Base-by-base conservation (phyloP, 2,888 invertebrate genomes). In the Crioceris asparagi region DNA sequence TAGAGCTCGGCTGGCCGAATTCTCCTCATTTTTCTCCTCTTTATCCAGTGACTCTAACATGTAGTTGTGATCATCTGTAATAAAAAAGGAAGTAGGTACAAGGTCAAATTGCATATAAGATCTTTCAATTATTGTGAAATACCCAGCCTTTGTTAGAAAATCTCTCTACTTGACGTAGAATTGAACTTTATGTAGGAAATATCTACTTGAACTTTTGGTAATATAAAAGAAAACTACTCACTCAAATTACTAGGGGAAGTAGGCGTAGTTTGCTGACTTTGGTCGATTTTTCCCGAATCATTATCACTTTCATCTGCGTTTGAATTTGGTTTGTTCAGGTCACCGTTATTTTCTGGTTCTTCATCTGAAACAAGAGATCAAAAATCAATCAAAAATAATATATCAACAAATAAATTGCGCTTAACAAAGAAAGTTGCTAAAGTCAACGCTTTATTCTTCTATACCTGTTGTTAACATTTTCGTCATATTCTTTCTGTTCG, bases 31-130 rank as follows among this genome's bases (percentile, higher is more conserved):
- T 5, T 38, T 32, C 34, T 39, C 40, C 11, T 48, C 50, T 23
- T 46, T 41, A 1, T 31, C 38, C 34, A 35, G 18, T n/a, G 41
- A 41, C 19, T 41, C 41, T 23, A 41, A 19, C 21, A 36, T 70
- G 57, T 71, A 74, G 36, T 70, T 67, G 53, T 71, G 71, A 32
- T 40, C 51, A 35, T 56, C 59, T 59, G 49, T n/a, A 48, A 47
- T 23, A 21, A 18, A 41, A 41, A 15, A n/a, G 5, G 12, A 27
- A 11, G 11, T 27, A n/a, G 6, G 10, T 21, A 7, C 8, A 21
- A 21, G n/a, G n/a, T n/a, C n/a, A n/a, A n/a, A n/a, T n/a, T n/a
- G n/a, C n/a, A n/a, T n/a, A n/a, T n/a, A n/a, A n/a, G n/a, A n/a
- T n/a, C n/a, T n/a, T n/a, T n/a, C n/a, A n/a, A n/a, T n/a, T n/a